Evolutionary conservation across 2,888 invertebrate species (phyloP), one percentile per base, ranked within the genome.

Genomic region (Scotopteryx bipunctaria): DNA sequence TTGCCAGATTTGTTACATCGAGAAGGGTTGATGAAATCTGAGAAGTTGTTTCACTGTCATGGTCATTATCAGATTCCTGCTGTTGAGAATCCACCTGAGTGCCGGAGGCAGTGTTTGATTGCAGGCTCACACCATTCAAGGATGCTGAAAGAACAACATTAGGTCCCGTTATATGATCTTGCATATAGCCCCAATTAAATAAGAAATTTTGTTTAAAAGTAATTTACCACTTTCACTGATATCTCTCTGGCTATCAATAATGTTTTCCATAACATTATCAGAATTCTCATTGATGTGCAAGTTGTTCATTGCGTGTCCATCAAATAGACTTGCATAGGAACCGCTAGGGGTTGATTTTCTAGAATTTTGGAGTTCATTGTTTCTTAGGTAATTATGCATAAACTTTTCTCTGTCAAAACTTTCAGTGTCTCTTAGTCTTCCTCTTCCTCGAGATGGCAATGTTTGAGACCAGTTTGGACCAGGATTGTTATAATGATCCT

Each of bases 391-490:
- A 54, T 79, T 73, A 63, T 75, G 83, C 54, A 87, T 73, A 68
- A 85, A 86, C 57, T 88, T 89, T 43, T 90, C 88, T 67, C 81
- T 81, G 64, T 90, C 90, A 81, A 89, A 85, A 27, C 76, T 69
- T 51, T 93, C 93, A 69, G 91, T 91, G 14, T 92, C 91, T 61
- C 91, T 84, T 40, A 92, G 78, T 50, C 93, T 86, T 8, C 93
- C 93, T 62, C 94, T 88, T 17, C 94, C 94, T 65, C 94, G 84
- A 40, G 92, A 91, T 21, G 94, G 94, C 57, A 94, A 76, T 8
- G 94, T 94, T 67, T 93, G 93, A 9, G 93, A 93, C 91, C 93
- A 92, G 55, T 76, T 82, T 55, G 86, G 73, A 43, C 83, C 85
- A 37, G 83, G 72, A 58, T 74, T 81, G 53, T 78, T 65, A 49